A percentile compares a stretch with the other conserved stretches of the same genome.
Conservation (phyloP, 2,113 vertebrate genomes). For the Cervus canadensis region DNA sequence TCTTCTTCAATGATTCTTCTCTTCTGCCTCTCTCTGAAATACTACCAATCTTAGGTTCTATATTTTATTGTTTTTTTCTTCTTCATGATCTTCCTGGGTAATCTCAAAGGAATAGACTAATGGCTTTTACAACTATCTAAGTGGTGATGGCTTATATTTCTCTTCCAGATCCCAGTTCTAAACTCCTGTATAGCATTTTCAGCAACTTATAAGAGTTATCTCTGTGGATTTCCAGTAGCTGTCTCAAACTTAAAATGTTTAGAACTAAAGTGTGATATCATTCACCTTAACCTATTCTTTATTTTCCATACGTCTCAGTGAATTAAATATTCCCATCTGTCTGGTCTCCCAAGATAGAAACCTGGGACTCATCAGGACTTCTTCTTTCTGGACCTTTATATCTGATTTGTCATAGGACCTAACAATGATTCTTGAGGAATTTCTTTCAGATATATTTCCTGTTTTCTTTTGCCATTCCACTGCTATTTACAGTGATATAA, state of each 20-base stretch:
- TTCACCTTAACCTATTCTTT: not conserved
- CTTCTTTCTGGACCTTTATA: slow-evolving; percentile 29
- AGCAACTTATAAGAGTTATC: not conserved
- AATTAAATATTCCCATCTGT: not conserved
- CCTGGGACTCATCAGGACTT: not conserved
- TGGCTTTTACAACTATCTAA: not conserved
- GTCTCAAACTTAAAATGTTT: slow-evolving; percentile 16
- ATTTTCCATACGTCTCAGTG: not conserved
- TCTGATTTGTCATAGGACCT: not conserved
- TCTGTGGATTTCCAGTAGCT: not conserved
- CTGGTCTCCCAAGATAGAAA: not conserved
- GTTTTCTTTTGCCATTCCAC: not conserved
- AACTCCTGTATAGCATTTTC: not conserved
- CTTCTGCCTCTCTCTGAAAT: not conserved
- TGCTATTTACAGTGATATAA: not conserved
- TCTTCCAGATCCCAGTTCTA: not conserved
- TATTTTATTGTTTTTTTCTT: not conserved
- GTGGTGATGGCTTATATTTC: not conserved
- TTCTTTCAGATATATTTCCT: not conserved
- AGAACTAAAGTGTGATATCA: not conserved
- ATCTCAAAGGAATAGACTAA: not conserved
- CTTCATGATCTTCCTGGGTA: not conserved
- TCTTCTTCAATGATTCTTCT: not conserved
- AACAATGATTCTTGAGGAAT: not conserved
- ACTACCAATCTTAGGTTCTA: not conserved